A percentile compares a stretch with the other conserved stretches of the same genome.
Conservation (phyloP, 2,888 invertebrate species). For the Lepidocyrtoides sp. region DNA sequence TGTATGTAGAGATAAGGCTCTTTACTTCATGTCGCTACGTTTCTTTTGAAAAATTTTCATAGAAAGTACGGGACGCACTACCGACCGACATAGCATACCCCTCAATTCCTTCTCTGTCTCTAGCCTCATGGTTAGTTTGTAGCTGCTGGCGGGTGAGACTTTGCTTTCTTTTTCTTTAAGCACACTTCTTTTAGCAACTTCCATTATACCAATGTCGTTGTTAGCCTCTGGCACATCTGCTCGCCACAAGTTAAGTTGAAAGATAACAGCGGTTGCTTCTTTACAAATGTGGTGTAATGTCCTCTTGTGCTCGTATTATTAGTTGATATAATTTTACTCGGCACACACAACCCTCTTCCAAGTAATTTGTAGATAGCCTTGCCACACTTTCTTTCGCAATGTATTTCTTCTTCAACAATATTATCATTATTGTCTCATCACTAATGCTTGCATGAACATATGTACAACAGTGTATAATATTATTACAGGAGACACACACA, state of each 20-base stretch:
- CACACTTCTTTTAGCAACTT: slow-evolving; percentile 47
- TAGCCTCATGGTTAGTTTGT: background rate
- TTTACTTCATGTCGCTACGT: slow-evolving; percentile 30
- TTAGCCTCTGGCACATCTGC: slow-evolving; percentile 62
- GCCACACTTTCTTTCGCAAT: background rate
- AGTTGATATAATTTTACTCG: slow-evolving; percentile 28
- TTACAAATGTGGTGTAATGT: slow-evolving; percentile 68
- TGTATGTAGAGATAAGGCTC: slow-evolving; percentile 24
- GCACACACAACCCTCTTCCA: background rate
- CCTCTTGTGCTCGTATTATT: slow-evolving; percentile 39
- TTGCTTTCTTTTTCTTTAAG: slow-evolving; percentile 48
- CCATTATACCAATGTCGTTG: slow-evolving; percentile 23
- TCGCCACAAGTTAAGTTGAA: slow-evolving; percentile 60
- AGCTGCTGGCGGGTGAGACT: slow-evolving; percentile 31
- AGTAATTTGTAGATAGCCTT: slow-evolving; percentile 20
- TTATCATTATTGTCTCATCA: background rate
- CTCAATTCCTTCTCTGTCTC: background rate
- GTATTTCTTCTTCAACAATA: background rate
- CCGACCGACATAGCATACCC: background rate
- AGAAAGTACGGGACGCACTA: background rate
- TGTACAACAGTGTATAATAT: too few species aligned
- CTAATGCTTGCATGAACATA: slow-evolving; percentile 25
- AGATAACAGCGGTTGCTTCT: slow-evolving; percentile 68
- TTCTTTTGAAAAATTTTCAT: slow-evolving; percentile 41
- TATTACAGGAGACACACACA: too few species aligned